These are phyloP conservation scores for Poecilia gillii DNA, from an alignment of 2,797 vertebrate genomes.

Conservation along the genomic window DNA sequence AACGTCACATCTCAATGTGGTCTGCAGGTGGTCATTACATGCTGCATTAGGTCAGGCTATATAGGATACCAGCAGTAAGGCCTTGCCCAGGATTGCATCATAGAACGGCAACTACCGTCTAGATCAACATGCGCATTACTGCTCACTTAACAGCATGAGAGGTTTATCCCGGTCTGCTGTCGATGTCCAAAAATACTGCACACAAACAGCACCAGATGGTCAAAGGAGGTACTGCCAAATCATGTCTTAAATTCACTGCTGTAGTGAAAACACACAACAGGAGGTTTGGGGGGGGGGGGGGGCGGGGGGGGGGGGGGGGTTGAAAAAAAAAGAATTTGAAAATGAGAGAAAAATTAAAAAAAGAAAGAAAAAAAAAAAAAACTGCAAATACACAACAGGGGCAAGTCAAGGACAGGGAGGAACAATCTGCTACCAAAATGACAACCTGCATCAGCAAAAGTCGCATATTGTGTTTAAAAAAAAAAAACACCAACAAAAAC, in stretches of 20 bases:
- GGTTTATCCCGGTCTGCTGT: constrained; percentile 48
- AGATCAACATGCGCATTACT: constrained; percentile 20
- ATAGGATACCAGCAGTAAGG: constrained; percentile 28
- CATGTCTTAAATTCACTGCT: constrained; percentile 54
- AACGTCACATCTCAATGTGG: constrained; percentile 8
- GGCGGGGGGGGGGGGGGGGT: not conserved
- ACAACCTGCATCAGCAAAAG: not conserved
- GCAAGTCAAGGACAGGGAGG: not conserved
- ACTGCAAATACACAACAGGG: not conserved
- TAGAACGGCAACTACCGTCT: constrained; percentile 10
- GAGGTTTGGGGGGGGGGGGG: not conserved
- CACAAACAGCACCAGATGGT: constrained; percentile 72
- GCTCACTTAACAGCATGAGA: constrained; percentile 39
- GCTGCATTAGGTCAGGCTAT: constrained; percentile 11
- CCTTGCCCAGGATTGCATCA: not conserved
- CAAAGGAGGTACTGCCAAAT: constrained; percentile 52
- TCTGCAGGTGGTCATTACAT: not conserved
- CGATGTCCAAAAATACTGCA: constrained; percentile 54
- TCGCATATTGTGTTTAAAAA: not conserved
- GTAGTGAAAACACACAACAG: constrained; percentile 45
- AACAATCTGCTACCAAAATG: not conserved
- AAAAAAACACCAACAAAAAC: not conserved
- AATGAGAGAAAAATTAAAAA: not conserved
- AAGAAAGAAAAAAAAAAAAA: not conserved
- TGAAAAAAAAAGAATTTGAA: not conserved